phyloP scores from a whole-genome alignment of 2,113 vertebrate genomes.

The Lichenostomus cassidix region DNA sequence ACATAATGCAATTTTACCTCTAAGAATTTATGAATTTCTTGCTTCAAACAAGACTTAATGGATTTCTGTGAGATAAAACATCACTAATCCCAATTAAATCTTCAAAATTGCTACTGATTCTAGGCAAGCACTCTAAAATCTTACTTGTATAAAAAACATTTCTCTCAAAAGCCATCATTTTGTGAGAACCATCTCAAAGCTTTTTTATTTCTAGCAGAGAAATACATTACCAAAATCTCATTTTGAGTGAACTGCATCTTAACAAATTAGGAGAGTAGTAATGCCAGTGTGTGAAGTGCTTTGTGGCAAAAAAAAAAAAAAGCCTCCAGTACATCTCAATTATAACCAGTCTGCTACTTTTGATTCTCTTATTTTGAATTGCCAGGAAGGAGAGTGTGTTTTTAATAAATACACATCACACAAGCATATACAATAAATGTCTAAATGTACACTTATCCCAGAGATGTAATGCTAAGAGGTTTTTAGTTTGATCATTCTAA shows the following conservation, averaged over 20 bases:
- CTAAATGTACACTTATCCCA: neutral
- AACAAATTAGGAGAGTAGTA: neutral
- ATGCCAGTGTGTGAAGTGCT: neutral
- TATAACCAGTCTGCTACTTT: neutral
- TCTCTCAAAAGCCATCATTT: constrained; percentile 5
- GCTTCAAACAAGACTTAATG: constrained; percentile 34
- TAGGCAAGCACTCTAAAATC: neutral
- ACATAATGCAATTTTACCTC: constrained; percentile 10
- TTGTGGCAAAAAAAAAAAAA: neutral
- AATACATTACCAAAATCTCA: neutral
- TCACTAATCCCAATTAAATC: constrained; percentile 44
- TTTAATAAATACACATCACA: neutral
- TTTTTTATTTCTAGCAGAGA: neutral
- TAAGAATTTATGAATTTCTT: constrained; percentile 16
- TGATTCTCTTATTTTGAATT: neutral
- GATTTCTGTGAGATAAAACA: constrained; percentile 27
- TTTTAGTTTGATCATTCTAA: neutral
- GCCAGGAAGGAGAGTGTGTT: accelerated
- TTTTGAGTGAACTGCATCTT: neutral
- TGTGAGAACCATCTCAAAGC: neutral
- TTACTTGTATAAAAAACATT: neutral
- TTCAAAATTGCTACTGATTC: neutral
- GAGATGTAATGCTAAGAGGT: accelerated
- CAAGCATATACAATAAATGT: neutral
- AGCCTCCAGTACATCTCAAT: neutral